phyloP scores from a whole-genome alignment of 1,140 invertebrate genomes.

The Lepidurus packardi region DNA sequence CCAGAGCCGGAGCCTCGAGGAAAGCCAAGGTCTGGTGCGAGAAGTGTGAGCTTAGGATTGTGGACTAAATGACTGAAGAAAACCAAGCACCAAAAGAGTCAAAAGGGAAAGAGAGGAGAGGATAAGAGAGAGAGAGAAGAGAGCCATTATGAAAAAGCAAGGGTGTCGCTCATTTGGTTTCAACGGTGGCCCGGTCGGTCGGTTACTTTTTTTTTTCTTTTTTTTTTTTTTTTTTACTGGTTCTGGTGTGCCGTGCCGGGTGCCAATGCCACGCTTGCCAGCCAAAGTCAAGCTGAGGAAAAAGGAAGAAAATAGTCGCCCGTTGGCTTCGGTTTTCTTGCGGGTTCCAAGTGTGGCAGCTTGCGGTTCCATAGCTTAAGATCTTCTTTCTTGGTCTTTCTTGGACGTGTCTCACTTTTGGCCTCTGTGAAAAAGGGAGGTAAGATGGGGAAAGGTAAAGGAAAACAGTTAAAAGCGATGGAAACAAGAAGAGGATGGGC shows the following conservation, averaged over 20 bases:
- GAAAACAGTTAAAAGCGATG: too few relatives aligned
- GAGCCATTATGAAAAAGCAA: conserved; percentile 15
- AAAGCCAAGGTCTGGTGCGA: not conserved
- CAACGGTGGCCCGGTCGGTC: not conserved
- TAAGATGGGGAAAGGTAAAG: not conserved
- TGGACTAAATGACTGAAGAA: not conserved
- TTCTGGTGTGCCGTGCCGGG: not conserved
- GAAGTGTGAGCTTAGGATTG: not conserved
- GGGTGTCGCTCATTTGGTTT: conserved; percentile 1
- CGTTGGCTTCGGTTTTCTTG: not conserved
- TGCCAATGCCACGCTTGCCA: conserved; percentile 2
- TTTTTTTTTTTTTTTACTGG: too few relatives aligned
- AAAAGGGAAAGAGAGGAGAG: not conserved
- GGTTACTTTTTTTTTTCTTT: too few relatives aligned
- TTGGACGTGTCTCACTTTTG: conserved; percentile 1
- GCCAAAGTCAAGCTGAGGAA: not conserved
- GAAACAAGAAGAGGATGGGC: too few relatives aligned
- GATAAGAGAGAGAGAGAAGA: not conserved
- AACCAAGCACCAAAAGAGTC: not conserved
- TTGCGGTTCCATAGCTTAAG: not conserved
- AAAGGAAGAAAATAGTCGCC: not conserved
- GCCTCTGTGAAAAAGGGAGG: not conserved
- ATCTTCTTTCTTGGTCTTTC: not conserved
- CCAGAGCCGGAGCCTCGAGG: conserved; percentile 12
- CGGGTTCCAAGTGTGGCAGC: not conserved